These are phyloP conservation scores for Pangasius larnaudii DNA, from an alignment of 2,797 vertebrate species.

Conservation along the genomic window DNA sequence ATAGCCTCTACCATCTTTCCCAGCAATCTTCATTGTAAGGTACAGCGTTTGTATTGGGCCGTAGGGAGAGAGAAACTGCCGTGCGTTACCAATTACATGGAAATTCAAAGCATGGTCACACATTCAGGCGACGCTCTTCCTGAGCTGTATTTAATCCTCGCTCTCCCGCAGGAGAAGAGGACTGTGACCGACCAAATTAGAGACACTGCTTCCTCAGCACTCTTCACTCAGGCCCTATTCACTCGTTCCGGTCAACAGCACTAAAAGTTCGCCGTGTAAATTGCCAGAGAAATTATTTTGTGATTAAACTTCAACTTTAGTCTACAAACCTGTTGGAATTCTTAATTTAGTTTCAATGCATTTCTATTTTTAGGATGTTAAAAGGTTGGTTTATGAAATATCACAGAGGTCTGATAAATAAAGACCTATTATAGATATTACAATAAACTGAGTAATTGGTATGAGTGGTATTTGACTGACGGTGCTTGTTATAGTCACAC, in stretches of 20 bases:
- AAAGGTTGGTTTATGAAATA: not conserved
- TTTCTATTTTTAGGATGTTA: not conserved
- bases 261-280: constrained; percentile 67
- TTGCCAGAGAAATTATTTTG: constrained; percentile 51
- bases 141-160: constrained; percentile 70
- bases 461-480: not conserved
- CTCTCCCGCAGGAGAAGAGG: constrained; percentile 66
- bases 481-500: not conserved
- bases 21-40: constrained; percentile 65
- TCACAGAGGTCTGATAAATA: not conserved
- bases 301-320: constrained; percentile 28
- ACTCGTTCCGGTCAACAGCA: constrained; percentile 59
- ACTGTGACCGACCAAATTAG: constrained; percentile 78
- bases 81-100: constrained; percentile 76
- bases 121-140: constrained; percentile 68
- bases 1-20: constrained; percentile 51
- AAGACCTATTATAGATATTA: not conserved
- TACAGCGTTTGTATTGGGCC: constrained; percentile 57
- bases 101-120: constrained; percentile 75
- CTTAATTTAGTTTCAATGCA: not conserved
- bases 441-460: not conserved
- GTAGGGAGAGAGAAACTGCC: constrained; percentile 52
- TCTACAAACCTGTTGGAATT: constrained; percentile 21
- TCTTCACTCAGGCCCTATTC: constrained; percentile 43
- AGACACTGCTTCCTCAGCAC: constrained; percentile 76